These are phyloP conservation scores for Frieseomelitta varia DNA, from an alignment of 1,140 invertebrate genomes.

Conservation along the genomic window DNA sequence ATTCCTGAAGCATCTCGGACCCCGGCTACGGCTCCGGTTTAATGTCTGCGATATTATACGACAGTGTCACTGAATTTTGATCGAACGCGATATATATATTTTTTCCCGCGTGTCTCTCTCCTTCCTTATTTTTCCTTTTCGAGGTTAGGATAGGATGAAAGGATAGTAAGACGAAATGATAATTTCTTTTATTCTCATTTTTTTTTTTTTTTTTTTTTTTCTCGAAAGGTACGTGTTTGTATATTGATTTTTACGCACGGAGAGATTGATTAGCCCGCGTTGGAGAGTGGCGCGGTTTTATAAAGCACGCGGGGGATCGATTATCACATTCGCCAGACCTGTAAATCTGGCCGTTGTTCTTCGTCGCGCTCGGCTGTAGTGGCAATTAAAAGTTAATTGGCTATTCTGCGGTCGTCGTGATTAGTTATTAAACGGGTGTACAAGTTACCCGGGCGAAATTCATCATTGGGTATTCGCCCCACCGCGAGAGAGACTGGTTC, in stretches of 20 bases:
- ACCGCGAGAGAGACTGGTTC: not conserved
- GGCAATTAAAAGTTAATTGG: constrained; percentile 35
- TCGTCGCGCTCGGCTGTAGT: not conserved
- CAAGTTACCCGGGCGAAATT: not conserved
- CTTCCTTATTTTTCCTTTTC: not conserved
- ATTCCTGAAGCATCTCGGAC: not conserved
- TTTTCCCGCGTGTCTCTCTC: not conserved
- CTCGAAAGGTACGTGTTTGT: not conserved
- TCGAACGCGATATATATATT: not conserved
- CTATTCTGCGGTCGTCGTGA: not conserved
- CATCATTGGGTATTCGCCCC: not conserved
- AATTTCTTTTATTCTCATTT: not conserved
- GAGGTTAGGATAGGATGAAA: not conserved
- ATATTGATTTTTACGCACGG: not conserved
- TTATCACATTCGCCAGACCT: not conserved
- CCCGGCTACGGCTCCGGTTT: not conserved
- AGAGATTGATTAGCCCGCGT: not conserved
- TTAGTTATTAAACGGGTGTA: not conserved
- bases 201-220: too few relatives aligned
- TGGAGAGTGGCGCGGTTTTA: not conserved
- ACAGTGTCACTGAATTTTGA: constrained; percentile 19
- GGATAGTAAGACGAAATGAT: not conserved
- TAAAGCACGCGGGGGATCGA: not conserved
- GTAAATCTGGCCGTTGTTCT: not conserved
- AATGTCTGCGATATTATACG: not conserved